phyloP scores from a whole-genome alignment of 2,797 vertebrate species.

The Luscinia megarhynchos region DNA sequence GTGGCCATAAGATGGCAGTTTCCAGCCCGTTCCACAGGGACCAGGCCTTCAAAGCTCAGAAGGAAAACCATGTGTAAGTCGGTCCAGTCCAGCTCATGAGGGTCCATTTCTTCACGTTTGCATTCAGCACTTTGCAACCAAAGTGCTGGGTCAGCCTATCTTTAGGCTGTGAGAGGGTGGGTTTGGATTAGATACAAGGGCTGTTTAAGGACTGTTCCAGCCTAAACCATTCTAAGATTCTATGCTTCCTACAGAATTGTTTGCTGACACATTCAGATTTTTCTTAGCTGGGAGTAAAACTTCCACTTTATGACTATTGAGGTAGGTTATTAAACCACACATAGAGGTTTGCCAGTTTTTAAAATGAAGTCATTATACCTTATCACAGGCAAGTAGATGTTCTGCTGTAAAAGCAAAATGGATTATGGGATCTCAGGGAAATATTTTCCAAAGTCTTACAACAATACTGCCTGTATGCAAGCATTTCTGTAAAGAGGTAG shows the following conservation, averaged over 20 bases:
- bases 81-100: accelerated
- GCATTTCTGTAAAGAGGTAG: not conserved
- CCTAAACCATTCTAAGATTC: not conserved
- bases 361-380: not conserved
- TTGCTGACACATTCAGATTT: not conserved
- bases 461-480: not conserved
- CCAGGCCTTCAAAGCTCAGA: slow-evolving; percentile 85
- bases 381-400: not conserved
- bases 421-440: not conserved
- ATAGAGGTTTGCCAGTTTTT: not conserved
- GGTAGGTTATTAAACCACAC: not conserved
- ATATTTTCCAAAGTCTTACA: not conserved
- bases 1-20: slow-evolving; percentile 85
- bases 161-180: not conserved
- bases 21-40: slow-evolving; percentile 81
- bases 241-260: not conserved
- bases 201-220: not conserved
- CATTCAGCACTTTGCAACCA: not conserved
- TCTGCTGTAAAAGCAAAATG: not conserved
- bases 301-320: not conserved
- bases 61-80: slow-evolving; percentile 92
- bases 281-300: not conserved
- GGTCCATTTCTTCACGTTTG: not conserved
- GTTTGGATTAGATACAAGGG: not conserved
- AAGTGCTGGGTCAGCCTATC: not conserved